A percentile compares a stretch with the other conserved stretches of the same genome.
These are phyloP conservation scores for Drosophila formosana DNA, from an alignment of 2,888 invertebrate genomes.

Conservation along the genomic window DNA sequence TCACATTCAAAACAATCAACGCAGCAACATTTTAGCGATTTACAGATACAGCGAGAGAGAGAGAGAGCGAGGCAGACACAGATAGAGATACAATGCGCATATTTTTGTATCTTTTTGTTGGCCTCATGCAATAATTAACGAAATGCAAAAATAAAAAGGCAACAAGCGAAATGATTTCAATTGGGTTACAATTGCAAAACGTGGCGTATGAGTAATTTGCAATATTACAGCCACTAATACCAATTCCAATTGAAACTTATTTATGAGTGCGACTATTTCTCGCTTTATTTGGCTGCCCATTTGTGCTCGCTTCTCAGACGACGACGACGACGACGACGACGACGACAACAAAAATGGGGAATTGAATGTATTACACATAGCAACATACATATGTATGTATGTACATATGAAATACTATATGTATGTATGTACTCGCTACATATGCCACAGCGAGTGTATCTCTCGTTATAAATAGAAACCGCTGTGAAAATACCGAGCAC, in stretches of 20 bases:
- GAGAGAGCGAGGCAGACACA: background rate
- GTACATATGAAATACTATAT: no score
- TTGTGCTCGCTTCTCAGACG: constrained; percentile 22
- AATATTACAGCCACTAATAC: constrained; percentile 37
- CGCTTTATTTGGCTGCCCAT: constrained; percentile 20
- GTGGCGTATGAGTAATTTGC: constrained; percentile 57
- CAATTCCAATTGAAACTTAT: constrained; percentile 52
- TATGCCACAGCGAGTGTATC: constrained; percentile 45
- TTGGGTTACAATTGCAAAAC: constrained; percentile 56
- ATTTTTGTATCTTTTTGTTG: constrained; percentile 22
- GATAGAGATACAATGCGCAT: constrained; percentile 20
- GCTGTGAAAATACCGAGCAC: constrained; percentile 50
- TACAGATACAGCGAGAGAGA: constrained; percentile 16
- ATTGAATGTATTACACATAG: constrained; percentile 30
- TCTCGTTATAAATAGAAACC: constrained; percentile 57
- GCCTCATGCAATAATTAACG: constrained; percentile 43
- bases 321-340: constrained; percentile 16
- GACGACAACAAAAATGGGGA: constrained; percentile 26
- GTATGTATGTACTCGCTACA: constrained; percentile 3
- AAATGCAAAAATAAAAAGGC: constrained; percentile 27
- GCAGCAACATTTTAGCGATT: constrained; percentile 24
- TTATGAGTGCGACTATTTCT: constrained; percentile 27
- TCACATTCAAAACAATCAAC: constrained; percentile 41
- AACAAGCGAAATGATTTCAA: constrained; percentile 42
- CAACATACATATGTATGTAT: constrained; percentile 1